Conservation (phyloP, 2,888 invertebrate genomes). For the Epinotia ramella region DNA sequence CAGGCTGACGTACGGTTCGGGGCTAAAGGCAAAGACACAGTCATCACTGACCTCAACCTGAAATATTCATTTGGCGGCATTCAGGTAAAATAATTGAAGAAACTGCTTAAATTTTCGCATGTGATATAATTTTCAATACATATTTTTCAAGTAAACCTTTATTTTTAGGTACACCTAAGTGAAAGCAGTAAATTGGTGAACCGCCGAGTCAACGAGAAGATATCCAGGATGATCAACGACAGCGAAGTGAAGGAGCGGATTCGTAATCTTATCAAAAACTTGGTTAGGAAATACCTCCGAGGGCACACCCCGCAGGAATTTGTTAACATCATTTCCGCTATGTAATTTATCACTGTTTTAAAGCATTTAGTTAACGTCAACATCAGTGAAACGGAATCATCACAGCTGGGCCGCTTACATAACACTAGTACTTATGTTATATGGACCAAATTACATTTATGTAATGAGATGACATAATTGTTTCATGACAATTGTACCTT, state of each 20-base stretch:
- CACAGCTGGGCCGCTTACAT: background rate
- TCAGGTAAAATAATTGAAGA: slow-evolving; percentile 20
- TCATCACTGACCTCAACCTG: slow-evolving; percentile 11
- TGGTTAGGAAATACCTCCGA: slow-evolving; percentile 2
- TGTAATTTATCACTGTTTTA: slow-evolving; percentile 6
- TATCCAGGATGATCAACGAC: slow-evolving; percentile 2
- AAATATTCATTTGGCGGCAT: slow-evolving; percentile 12
- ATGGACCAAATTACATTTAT: too few species aligned
- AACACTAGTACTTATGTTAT: background rate
- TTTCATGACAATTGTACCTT: background rate
- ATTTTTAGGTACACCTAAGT: slow-evolving; percentile 16
- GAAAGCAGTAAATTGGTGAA: slow-evolving; percentile 23
- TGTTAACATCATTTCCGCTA: slow-evolving; percentile 8
- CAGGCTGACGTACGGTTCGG: slow-evolving; percentile 12
- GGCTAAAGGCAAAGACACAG: slow-evolving; percentile 9
- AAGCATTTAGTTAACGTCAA: background rate
- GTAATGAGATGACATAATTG: background rate
- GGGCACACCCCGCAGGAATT: slow-evolving; percentile 31
- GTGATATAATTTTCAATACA: background rate
- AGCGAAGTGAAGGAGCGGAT: background rate
- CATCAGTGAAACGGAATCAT: background rate
- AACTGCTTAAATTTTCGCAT: background rate
- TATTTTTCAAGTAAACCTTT: background rate
- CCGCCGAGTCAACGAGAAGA: background rate
- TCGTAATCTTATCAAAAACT: slow-evolving; percentile 1